Conservation (phyloP, 2,797 vertebrate species). For the Amazonetta brasiliensis region DNA sequence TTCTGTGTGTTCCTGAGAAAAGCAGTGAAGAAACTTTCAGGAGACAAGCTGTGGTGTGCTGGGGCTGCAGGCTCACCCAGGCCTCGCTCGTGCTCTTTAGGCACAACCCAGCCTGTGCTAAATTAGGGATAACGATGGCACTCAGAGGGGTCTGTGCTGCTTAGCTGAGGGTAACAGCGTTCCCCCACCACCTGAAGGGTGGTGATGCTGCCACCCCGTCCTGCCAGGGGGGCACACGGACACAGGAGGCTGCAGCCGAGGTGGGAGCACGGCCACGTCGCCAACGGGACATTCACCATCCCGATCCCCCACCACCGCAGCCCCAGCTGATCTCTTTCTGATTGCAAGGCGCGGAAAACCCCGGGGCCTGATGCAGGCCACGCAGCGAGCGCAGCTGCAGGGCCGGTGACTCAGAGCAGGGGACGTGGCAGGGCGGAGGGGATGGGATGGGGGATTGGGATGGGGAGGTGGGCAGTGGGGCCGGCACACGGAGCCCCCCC, state of each 20-base stretch:
- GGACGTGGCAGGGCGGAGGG: background rate
- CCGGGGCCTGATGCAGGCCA: background rate
- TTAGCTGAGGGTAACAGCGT: background rate
- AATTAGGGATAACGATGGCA: accelerated
- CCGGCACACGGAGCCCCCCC: background rate
- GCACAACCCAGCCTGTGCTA: accelerated
- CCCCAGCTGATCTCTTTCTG: background rate
- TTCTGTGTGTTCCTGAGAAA: background rate
- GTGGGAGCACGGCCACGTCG: background rate
- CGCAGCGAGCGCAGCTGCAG: background rate
- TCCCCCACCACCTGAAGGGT: accelerated
- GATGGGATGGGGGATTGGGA: background rate
- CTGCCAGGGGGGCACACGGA: background rate
- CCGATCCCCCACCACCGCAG: background rate
- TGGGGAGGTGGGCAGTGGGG: background rate
- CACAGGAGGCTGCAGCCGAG: background rate
- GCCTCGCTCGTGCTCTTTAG: background rate
- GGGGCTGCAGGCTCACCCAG: background rate
- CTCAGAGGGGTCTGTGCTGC: accelerated
- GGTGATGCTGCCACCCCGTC: background rate
- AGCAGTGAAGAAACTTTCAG: background rate
- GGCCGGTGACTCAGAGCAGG: slow-evolving; percentile 45
- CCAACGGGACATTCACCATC: background rate
- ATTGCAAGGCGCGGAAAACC: background rate
- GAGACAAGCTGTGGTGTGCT: background rate